Evolutionary conservation across 64 coral and sea anemone species (phyloP), one percentile per base, ranked within the genome.

Genomic region (Anthopleura sola): DNA sequence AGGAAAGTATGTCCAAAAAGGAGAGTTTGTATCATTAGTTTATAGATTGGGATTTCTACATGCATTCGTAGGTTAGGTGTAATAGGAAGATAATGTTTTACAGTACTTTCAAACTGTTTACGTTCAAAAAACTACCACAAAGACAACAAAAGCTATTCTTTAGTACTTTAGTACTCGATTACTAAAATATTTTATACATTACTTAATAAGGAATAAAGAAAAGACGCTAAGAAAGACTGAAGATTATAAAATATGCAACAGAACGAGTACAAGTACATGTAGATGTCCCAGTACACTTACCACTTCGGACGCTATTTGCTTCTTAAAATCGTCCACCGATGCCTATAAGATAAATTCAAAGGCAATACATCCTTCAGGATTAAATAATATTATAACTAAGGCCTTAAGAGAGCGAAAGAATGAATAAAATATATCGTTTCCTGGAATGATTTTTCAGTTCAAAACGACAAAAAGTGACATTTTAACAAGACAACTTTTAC

Each of bases 281-380:
- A 36, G 33, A 12, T n/a, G 3, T 62, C 7, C n/a, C n/a, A 62
- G 15, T 33, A 31, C 39, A 99, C 89, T 83, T 81, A 95, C 97
- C 53, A 99, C 87, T 83, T 89, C 87, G 13, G 90, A 85, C 17
- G 93, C 90, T 44, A 99, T 92, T 33, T 95, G 80, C 64, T 91
- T 58, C 50, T 99, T 99, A 76, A 99, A 99, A 21, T 92, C 97
- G 69, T 92, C 90, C 40, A 99, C 97, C 37, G 90, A 90, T 50
- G 58, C 54, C 97, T 99, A 80, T 79, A 87, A 86, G 14, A 71
- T 64, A 50, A 91, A 56, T 37, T 60, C 40, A 88, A 31, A 81
- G 36, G 47, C 29, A 80, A 12, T 80, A 51, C 66, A 3, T 6
- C 2, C 75, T 44, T 6, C 24, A 46, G 19, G 20, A 23, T 1